These are phyloP conservation scores for Frankliniella fusca DNA, from an alignment of 2,888 invertebrate species.

Conservation along the genomic window DNA sequence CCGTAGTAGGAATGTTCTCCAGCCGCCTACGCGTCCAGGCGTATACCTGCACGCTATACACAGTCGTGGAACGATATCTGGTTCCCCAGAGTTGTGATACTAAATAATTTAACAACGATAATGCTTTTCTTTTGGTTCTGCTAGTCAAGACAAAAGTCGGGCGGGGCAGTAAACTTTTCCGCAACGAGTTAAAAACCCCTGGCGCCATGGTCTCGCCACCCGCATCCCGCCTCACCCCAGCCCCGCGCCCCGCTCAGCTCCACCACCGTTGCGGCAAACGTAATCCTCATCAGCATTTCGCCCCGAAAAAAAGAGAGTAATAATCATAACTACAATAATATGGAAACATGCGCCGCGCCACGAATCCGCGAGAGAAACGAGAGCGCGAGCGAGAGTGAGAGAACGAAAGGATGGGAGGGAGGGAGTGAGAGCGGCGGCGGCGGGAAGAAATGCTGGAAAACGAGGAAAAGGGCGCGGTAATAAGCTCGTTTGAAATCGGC, in stretches of 20 bases:
- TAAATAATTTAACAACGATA: too few species aligned
- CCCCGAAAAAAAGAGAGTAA: neutral
- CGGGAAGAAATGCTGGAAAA: neutral
- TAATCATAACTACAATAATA: neutral
- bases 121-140: too few species aligned
- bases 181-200: too few species aligned
- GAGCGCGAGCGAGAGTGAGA: neutral
- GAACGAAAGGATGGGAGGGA: neutral
- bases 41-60: too few species aligned
- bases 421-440: neutral
- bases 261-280: neutral
- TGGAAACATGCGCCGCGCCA: neutral
- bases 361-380: constrained; percentile 4
- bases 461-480: neutral
- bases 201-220: neutral
- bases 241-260: neutral
- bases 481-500: neutral
- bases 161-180: too few species aligned
- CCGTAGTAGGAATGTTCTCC: constrained; percentile 2
- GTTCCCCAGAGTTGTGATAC: too few species aligned
- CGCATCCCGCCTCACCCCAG: neutral
- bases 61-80: too few species aligned
- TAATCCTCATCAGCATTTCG: neutral
- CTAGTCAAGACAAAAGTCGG: too few species aligned
- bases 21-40: neutral